A percentile compares a stretch with the other conserved stretches of the same genome.
Conservation (phyloP, 2,888 invertebrate genomes). For the Pogonocherus hispidulus region DNA sequence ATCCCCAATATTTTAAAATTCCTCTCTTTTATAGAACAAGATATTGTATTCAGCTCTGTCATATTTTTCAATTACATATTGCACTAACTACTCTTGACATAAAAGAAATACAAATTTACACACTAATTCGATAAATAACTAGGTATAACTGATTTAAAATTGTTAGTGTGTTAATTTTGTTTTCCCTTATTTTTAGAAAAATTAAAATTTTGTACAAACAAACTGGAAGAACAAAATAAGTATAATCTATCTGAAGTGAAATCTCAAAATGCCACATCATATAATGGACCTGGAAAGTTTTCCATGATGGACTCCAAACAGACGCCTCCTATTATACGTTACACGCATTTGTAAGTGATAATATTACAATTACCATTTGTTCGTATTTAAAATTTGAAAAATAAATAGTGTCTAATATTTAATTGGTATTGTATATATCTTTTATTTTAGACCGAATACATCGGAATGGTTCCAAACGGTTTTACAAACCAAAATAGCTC, state of each 20-base stretch:
- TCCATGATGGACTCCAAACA: constrained; percentile 55
- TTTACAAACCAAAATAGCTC: constrained; percentile 56
- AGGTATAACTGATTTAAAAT: too few species aligned
- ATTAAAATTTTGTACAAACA: constrained; percentile 69
- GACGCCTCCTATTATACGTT: constrained; percentile 60
- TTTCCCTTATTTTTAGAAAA: constrained; percentile 61
- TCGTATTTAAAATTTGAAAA: too few species aligned
- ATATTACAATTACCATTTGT: too few species aligned
- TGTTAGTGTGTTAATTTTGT: too few species aligned
- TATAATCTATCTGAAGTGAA: constrained; percentile 43
- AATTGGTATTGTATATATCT: constrained; percentile 4
- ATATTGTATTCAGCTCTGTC: too few species aligned
- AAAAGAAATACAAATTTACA: too few species aligned
- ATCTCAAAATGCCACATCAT: constrained; percentile 39
- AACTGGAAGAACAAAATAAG: constrained; percentile 52
- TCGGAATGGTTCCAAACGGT: constrained; percentile 63
- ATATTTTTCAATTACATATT: too few species aligned
- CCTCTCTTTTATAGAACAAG: too few species aligned
- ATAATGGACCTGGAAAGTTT: constrained; percentile 51
- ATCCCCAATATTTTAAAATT: too few species aligned
- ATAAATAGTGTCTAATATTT: too few species aligned
- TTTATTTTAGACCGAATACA: constrained; percentile 61
- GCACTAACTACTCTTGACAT: too few species aligned
- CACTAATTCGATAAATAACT: too few species aligned
- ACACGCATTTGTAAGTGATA: constrained; percentile 65